A percentile compares a stretch with the other conserved stretches of the same genome.
phyloP scores from a whole-genome alignment of 2,888 invertebrate genomes.

The Drosophila helvetica region DNA sequence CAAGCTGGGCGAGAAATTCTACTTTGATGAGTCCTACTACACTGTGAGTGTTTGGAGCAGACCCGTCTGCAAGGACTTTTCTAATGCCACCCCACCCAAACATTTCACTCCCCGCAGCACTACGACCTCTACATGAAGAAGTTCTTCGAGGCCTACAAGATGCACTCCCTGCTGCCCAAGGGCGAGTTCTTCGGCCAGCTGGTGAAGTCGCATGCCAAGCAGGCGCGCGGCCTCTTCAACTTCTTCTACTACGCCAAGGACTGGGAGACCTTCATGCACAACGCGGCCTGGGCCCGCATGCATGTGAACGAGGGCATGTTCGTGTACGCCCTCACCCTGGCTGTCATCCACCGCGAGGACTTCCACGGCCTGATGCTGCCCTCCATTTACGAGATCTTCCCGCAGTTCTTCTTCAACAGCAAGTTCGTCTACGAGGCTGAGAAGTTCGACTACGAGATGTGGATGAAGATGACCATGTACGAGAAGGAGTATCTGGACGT shows the following conservation, averaged over 20 bases:
- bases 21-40: conserved; percentile 71
- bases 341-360: conserved; percentile 87
- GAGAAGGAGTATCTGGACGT: conserved; percentile 78
- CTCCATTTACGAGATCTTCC: conserved; percentile 89
- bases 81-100: not conserved
- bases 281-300: conserved; percentile 88
- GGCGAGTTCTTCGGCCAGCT: conserved; percentile 86
- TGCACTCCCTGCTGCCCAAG: conserved; percentile 85
- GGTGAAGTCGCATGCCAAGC: conserved; percentile 84
- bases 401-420: conserved; percentile 88
- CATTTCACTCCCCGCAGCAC: not conserved
- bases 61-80: not conserved
- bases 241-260: conserved; percentile 89
- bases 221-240: conserved; percentile 86
- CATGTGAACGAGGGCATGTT: conserved; percentile 89
- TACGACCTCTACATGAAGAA: conserved; percentile 57
- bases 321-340: conserved; percentile 87
- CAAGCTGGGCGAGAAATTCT: conserved; percentile 84
- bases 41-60: conserved; percentile 46
- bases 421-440: conserved; percentile 88
- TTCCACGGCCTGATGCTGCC: conserved; percentile 88
- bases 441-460: conserved; percentile 85
- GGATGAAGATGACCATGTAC: conserved; percentile 83
- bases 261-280: conserved; percentile 88
- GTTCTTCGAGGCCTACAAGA: conserved; percentile 68